Base-by-base conservation (phyloP, 1,140 invertebrate genomes). In the Chelonus insularis region DNA sequence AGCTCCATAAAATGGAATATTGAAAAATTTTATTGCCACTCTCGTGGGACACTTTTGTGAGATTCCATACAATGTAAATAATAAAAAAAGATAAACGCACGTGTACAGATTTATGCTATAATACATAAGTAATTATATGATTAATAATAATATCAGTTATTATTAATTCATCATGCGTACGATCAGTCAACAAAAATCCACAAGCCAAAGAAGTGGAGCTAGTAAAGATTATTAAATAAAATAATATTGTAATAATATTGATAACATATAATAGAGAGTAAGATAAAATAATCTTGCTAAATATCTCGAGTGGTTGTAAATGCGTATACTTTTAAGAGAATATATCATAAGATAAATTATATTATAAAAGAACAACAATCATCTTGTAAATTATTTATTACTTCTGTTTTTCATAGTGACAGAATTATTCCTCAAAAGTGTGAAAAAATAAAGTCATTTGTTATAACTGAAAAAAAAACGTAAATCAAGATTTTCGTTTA, bases 171-270 rank as follows among this genome's bases (percentile, higher is more conserved):
- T n/a, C n/a, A n/a, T n/a, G n/a, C n/a, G n/a, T 39, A 56, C 34
- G 34, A 20, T 41, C 52, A 56, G 37, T 56, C 52, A 57, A 34
- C 39, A 36, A 21, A 48, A 25, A 32, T 61, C 59, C 51, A 54
- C 48, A 60, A 60, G 34, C 58, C 58, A 60, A 60, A 60, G 50
- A 60, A 54, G 50, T 60, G 58, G 58, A 54, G 58, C 58, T 60
- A 60, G 58, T 60, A 60, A 60, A 54, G 23, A 54, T 52, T 51
- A 59, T 59, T 16, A 20, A 48, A 48, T 14, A 36, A 39, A 45
- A 16, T 29, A 51, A 39, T 50, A 51, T 25, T 51, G 20, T 59
- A 50, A 51, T 23, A 14, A 51, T 55, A 39, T 23, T n/a, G n/a
- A n/a, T n/a, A n/a, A n/a, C n/a, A n/a, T n/a, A 34, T 7, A 51